These are phyloP conservation scores for Apotomis turbidana DNA, from an alignment of 2,888 invertebrate species.

Conservation along the genomic window DNA sequence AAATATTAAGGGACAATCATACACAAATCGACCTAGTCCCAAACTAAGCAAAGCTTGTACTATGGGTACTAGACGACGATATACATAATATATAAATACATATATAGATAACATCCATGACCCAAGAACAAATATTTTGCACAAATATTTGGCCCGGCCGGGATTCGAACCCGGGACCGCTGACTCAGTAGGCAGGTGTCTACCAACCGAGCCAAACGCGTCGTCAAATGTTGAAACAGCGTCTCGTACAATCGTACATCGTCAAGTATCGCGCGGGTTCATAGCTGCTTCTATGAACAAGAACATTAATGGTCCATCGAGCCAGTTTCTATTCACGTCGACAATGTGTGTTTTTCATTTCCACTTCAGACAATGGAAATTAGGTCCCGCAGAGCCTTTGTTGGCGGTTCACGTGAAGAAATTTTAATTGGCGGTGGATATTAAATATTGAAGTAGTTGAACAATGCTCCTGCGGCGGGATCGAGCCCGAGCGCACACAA, in stretches of 20 bases:
- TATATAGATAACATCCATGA: too few relatives aligned
- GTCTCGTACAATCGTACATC: background rate
- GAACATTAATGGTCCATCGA: background rate
- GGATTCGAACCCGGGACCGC: too few relatives aligned
- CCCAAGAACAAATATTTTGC: too few relatives aligned
- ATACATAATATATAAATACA: too few relatives aligned
- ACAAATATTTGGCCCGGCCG: too few relatives aligned
- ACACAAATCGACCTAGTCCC: too few relatives aligned
- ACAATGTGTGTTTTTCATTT: conserved; percentile 9
- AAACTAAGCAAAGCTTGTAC: too few relatives aligned
- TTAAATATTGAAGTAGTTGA: conserved; percentile 1
- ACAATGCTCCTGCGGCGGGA: background rate
- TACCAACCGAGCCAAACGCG: too few relatives aligned
- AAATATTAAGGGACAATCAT: too few relatives aligned
- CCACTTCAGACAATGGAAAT: background rate
- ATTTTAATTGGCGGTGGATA: conserved; percentile 11
- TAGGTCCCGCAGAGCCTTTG: background rate
- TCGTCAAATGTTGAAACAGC: background rate
- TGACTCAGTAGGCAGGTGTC: too few relatives aligned
- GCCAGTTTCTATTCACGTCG: background rate
- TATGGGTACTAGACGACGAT: too few relatives aligned
- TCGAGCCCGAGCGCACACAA: too few relatives aligned
- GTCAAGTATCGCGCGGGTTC: background rate
- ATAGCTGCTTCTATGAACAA: background rate
- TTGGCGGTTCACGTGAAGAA: conserved; percentile 3